These are phyloP conservation scores for Melopsittacus undulatus DNA, from an alignment of 2,797 vertebrate genomes.

Conservation along the genomic window DNA sequence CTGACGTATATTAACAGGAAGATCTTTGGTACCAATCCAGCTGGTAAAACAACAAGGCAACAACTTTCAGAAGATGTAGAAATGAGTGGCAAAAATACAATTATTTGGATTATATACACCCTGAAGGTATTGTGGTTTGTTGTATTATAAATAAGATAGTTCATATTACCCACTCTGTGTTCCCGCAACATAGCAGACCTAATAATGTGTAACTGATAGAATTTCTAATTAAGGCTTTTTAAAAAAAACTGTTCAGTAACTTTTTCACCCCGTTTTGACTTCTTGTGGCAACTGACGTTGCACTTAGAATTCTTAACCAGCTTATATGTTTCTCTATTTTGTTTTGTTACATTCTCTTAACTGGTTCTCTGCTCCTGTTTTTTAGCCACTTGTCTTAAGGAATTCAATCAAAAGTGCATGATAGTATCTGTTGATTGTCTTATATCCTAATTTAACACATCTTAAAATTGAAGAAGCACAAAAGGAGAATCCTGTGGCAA, in stretches of 20 bases:
- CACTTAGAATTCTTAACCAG: background rate
- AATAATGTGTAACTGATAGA: constrained; percentile 74
- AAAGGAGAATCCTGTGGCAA: background rate
- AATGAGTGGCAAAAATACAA: constrained; percentile 29
- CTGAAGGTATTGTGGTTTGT: constrained; percentile 45
- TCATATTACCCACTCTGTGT: constrained; percentile 43
- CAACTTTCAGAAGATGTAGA: constrained; percentile 50
- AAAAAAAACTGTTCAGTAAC: constrained; percentile 71
- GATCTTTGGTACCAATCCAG: background rate
- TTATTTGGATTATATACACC: background rate
- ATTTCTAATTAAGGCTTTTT: constrained; percentile 75
- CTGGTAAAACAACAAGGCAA: background rate
- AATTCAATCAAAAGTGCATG: constrained; percentile 12
- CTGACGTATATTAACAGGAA: background rate
- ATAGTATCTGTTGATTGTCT: constrained; percentile 37
- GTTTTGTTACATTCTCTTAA: background rate
- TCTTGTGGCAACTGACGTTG: constrained; percentile 30
- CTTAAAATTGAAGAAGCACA: background rate
- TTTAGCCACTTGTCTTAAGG: constrained; percentile 12
- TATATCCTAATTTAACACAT: background rate
- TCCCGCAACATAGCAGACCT: constrained; percentile 51
- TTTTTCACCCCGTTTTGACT: constrained; percentile 43
- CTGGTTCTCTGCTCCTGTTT: constrained; percentile 5
- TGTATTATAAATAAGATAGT: constrained; percentile 62
- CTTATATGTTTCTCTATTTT: constrained; percentile 8